A percentile compares a stretch with the other conserved stretches of the same genome.
phyloP scores from a whole-genome alignment of 2,888 invertebrate genomes.

The Stomorhina lunata region DNA sequence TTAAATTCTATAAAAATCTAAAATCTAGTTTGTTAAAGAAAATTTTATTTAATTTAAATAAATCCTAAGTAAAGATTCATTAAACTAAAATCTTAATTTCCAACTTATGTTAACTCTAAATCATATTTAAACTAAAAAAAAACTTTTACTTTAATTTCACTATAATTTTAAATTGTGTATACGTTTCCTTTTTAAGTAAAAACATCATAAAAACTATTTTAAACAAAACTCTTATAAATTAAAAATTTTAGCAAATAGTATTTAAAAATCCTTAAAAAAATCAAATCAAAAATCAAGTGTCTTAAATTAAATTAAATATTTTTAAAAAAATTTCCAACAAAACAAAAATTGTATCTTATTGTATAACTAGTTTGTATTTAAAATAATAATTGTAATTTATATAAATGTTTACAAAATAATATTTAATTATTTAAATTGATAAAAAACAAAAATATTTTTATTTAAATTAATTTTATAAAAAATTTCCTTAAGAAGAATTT shows the following conservation, averaged over 20 bases:
- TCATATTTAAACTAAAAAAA: not conserved
- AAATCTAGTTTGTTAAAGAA: not conserved
- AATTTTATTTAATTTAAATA: too few species aligned
- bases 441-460: constrained; percentile 27
- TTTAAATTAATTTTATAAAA: constrained; percentile 30
- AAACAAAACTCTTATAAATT: constrained; percentile 27
- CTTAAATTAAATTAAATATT: constrained; percentile 34
- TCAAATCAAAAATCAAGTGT: constrained; percentile 45
- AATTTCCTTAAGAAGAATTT: constrained; percentile 45
- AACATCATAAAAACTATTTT: constrained; percentile 39
- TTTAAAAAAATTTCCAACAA: constrained; percentile 7
- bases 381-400: constrained; percentile 57
- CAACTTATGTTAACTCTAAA: not conserved
- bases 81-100: too few species aligned
- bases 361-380: constrained; percentile 54
- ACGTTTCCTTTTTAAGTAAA: constrained; percentile 38
- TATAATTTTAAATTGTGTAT: constrained; percentile 27
- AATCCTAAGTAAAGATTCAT: too few species aligned
- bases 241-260: constrained; percentile 23
- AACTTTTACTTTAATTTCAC: not conserved
- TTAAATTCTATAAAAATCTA: not conserved
- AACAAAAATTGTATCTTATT: constrained; percentile 56
- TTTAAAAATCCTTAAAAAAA: constrained; percentile 4
- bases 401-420: constrained; percentile 59
- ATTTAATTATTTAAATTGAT: constrained; percentile 31